These are phyloP conservation scores for Dicycla oo DNA, from an alignment of 2,888 invertebrate species.

Conservation along the genomic window DNA sequence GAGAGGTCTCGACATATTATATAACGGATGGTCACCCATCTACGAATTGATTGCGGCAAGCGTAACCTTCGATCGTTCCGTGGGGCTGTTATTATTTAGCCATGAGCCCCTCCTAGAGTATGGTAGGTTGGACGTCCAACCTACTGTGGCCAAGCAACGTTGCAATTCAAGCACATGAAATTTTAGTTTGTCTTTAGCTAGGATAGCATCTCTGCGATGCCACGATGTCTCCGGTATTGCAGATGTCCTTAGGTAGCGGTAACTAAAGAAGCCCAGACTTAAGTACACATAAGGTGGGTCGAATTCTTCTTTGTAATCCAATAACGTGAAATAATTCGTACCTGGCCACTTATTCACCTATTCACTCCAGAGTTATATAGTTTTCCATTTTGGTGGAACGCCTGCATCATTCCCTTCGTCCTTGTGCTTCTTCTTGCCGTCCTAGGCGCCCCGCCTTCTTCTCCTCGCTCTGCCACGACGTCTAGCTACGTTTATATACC, in stretches of 20 bases:
- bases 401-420: neutral
- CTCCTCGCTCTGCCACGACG: neutral
- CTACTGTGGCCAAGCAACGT: neutral
- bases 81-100: too few species aligned
- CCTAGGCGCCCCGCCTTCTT: neutral
- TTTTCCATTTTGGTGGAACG: neutral
- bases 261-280: too few species aligned
- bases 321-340: neutral
- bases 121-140: too few species aligned
- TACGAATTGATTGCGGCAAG: too few species aligned
- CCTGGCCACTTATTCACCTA: neutral
- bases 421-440: neutral
- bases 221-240: neutral
- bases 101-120: too few species aligned
- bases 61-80: too few species aligned
- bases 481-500: neutral
- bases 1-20: too few species aligned
- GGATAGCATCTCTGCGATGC: neutral
- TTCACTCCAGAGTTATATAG: neutral
- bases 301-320: neutral
- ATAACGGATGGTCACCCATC: too few species aligned
- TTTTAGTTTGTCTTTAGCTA: slow-evolving; percentile 2
- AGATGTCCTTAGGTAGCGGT: neutral
- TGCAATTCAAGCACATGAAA: neutral
- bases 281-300: neutral